Conservation (phyloP, 1,140 invertebrate species). For the Teleopsis dalmanni region DNA sequence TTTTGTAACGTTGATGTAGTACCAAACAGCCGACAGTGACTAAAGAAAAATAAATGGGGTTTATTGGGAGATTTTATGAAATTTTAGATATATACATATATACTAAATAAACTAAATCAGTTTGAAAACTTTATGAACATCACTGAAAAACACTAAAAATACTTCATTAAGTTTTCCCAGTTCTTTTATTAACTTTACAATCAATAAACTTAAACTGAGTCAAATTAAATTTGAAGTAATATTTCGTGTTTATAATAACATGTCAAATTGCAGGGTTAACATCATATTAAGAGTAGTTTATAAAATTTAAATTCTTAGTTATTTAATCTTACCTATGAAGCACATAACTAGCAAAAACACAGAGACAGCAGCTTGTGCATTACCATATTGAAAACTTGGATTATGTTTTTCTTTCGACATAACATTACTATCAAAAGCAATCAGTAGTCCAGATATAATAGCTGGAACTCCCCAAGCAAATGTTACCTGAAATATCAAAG, state of each 20-base stretch:
- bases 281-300: too few species aligned
- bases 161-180: too few species aligned
- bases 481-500: slow-evolving; percentile 50
- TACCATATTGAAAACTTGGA: slow-evolving; percentile 75
- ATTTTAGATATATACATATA: not conserved
- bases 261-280: too few species aligned
- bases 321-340: slow-evolving; percentile 61
- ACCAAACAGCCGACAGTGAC: slow-evolving; percentile 67
- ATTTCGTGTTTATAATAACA: too few species aligned
- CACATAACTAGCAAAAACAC: slow-evolving; percentile 58
- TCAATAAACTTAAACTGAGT: too few species aligned
- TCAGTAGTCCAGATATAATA: slow-evolving; percentile 50
- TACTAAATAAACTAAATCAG: slow-evolving; percentile 16
- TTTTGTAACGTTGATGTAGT: slow-evolving; percentile 63
- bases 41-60: slow-evolving; percentile 36
- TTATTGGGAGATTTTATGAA: slow-evolving; percentile 7
- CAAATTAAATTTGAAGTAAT: too few species aligned
- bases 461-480: slow-evolving; percentile 65
- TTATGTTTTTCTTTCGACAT: slow-evolving; percentile 53
- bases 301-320: too few species aligned
- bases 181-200: too few species aligned
- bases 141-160: slow-evolving; percentile 1
- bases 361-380: slow-evolving; percentile 60
- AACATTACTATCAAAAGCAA: slow-evolving; percentile 46
- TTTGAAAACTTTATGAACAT: slow-evolving; percentile 37